phyloP scores from a whole-genome alignment of 92 coral and sea anemone genomes.

The Pocillopora grandis region DNA sequence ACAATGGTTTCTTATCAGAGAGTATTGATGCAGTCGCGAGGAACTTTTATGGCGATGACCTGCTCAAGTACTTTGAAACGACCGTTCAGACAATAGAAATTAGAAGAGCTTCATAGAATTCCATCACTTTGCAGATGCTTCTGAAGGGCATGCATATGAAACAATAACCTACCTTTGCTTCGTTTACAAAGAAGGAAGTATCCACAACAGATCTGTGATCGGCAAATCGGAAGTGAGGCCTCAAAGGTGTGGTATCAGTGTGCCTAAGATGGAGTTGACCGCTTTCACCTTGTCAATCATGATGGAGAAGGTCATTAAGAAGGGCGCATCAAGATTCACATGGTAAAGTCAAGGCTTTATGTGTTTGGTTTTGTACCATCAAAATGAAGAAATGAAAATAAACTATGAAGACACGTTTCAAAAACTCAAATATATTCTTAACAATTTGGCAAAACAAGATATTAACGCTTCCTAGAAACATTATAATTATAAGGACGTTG shows the following conservation, averaged over 20 bases:
- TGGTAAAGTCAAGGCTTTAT: slow-evolving; percentile 13
- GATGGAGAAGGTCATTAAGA: slow-evolving; percentile 44
- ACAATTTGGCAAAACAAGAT: too few species aligned
- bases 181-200: slow-evolving; percentile 28
- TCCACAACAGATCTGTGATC: slow-evolving; percentile 42
- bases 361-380: too few species aligned
- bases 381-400: too few species aligned
- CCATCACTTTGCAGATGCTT: slow-evolving; percentile 54
- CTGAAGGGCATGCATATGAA: slow-evolving; percentile 48
- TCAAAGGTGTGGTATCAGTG: slow-evolving; percentile 42
- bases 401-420: too few species aligned
- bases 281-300: slow-evolving; percentile 33
- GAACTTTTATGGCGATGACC: not conserved
- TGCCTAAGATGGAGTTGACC: not conserved
- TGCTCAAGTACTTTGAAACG: not conserved
- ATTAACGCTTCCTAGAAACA: too few species aligned
- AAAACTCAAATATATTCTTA: too few species aligned
- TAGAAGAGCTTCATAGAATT: too few species aligned
- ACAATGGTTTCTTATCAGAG: too few species aligned
- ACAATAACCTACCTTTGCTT: slow-evolving; percentile 44
- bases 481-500: too few species aligned
- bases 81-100: slow-evolving; percentile 36
- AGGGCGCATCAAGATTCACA: slow-evolving; percentile 28
- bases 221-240: slow-evolving; percentile 56
- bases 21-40: too few species aligned